Evolutionary conservation across 2,888 invertebrate genomes (phyloP).

Genomic region (Lasioglossum morio): DNA sequence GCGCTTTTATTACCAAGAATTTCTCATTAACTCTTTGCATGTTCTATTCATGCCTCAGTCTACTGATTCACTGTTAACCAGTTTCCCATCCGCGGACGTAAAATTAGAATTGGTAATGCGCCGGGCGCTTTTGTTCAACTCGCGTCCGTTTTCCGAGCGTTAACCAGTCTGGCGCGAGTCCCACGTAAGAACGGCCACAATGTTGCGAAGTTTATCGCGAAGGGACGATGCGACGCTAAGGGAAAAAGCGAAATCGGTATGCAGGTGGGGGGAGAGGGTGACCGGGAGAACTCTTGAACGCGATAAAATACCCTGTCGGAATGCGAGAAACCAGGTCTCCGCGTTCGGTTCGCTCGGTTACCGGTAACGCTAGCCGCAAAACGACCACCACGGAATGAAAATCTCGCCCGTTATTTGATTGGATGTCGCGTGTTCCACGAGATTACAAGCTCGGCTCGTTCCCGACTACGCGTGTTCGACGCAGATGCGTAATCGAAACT

Average conservation of each 20-base stretch:
- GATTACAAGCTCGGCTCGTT: neutral
- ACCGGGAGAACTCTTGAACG: neutral
- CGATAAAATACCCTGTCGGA: constrained; percentile 5
- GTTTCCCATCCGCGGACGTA: constrained; percentile 11
- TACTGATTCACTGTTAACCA: constrained; percentile 9
- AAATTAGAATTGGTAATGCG: constrained; percentile 11
- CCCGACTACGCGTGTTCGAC: neutral
- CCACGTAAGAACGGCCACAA: neutral
- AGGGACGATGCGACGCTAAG: neutral
- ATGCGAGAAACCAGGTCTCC: neutral
- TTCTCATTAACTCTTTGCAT: constrained; percentile 13
- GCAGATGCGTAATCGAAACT: neutral
- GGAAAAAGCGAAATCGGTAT: neutral
- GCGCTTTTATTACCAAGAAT: constrained; percentile 1
- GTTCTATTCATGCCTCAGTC: neutral
- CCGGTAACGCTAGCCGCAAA: constrained; percentile 53
- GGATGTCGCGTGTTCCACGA: constrained; percentile 35
- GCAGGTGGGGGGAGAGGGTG: neutral
- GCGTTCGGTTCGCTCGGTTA: constrained; percentile 10
- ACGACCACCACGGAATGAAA: constrained; percentile 11
- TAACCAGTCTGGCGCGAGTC: neutral
- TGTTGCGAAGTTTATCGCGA: neutral
- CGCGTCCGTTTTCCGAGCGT: neutral
- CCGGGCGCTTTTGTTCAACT: constrained; percentile 5
- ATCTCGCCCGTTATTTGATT: constrained; percentile 43